phyloP scores from a whole-genome alignment of 2,113 vertebrate species.

The Paedocypris sp. region DNA sequence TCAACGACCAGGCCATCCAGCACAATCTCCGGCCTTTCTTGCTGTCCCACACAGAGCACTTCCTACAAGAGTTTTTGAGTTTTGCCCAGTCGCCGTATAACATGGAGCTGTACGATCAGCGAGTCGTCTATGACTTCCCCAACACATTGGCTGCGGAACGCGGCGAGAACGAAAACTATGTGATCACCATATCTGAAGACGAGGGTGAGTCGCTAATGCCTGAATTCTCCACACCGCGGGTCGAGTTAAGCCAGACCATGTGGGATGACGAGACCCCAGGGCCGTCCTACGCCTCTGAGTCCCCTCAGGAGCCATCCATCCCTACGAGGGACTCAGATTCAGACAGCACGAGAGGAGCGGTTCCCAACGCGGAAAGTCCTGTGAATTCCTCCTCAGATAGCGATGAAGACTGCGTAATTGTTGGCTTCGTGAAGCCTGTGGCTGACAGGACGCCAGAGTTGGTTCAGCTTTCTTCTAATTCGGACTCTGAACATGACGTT shows the following conservation, averaged over 20 bases:
- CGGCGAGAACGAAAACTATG: constrained; percentile 72
- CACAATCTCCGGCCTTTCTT: constrained; percentile 81
- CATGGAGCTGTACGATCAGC: constrained; percentile 85
- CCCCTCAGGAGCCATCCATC: constrained; percentile 40
- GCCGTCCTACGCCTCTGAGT: constrained; percentile 71
- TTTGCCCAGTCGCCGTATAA: constrained; percentile 90
- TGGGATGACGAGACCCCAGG: constrained; percentile 97
- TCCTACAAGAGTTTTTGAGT: constrained; percentile 86
- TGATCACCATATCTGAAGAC: constrained; percentile 85
- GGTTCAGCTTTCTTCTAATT: constrained; percentile 83
- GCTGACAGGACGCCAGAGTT: constrained; percentile 87
- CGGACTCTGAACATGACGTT: constrained; percentile 64
- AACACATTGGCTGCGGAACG: constrained; percentile 70
- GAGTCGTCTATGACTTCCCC: constrained; percentile 82
- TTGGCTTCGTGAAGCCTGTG: constrained; percentile 79
- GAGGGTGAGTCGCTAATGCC: constrained; percentile 43
- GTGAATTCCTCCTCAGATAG: constrained; percentile 51
- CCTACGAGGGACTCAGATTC: constrained; percentile 65
- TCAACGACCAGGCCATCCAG: constrained; percentile 77
- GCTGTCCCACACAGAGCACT: constrained; percentile 80
- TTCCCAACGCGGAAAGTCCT: too few relatives aligned
- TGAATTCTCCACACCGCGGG: constrained; percentile 42
- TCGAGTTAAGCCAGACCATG: constrained; percentile 58
- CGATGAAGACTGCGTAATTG: constrained; percentile 80
- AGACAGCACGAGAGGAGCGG: too few relatives aligned